Evolutionary conservation across 2,797 vertebrate species (phyloP), one percentile per base, ranked within the genome.

Genomic region (Setipinna tenuifilis): DNA sequence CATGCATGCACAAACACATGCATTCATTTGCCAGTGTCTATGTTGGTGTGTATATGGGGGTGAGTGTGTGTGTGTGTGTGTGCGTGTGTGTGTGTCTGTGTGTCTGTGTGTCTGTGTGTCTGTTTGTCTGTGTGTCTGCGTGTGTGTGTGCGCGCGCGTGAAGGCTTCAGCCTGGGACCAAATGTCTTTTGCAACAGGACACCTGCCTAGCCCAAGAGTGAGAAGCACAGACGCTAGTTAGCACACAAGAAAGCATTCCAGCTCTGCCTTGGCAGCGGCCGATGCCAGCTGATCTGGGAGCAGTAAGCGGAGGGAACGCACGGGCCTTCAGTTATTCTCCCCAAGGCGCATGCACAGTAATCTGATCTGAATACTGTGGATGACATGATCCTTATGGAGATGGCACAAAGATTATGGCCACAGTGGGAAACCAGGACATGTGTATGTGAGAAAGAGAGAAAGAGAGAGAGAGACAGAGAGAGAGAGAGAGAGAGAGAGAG

Each of bases 341-440:
- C 31, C 31, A 17, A 14, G 17, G 14, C n/a, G n/a, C n/a, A n/a
- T n/a, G n/a, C n/a, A n/a, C n/a, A n/a, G n/a, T n/a, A 71, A 44
- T 21, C 71, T 78, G 71, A 78, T 44, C 35, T 78, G 35, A 78
- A 44, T 44, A 21, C 71, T 78, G 71, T 78, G 31, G 17, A 78
- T 35, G 17, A 21, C 58, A 44, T 44, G 71, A 78, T 78, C 16
- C 71, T 16, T 78, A 1, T 9, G 3, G 71, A 41, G 31, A 21
- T 2, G 3, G 31, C 28, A 75, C 28, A 19, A 28, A 78, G 31
- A 17, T 9, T 7, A 71, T 35, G 14, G 28, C 12, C 2, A 2
- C 31, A 1, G 31, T 19, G 19, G 17, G 31, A 75, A 6, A 31
- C 31, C 71, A 78, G 17, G 6, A n/a, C 50, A 54, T 54, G 50